phyloP scores from a whole-genome alignment of 2,113 vertebrate genomes.

The Puma concolor region DNA sequence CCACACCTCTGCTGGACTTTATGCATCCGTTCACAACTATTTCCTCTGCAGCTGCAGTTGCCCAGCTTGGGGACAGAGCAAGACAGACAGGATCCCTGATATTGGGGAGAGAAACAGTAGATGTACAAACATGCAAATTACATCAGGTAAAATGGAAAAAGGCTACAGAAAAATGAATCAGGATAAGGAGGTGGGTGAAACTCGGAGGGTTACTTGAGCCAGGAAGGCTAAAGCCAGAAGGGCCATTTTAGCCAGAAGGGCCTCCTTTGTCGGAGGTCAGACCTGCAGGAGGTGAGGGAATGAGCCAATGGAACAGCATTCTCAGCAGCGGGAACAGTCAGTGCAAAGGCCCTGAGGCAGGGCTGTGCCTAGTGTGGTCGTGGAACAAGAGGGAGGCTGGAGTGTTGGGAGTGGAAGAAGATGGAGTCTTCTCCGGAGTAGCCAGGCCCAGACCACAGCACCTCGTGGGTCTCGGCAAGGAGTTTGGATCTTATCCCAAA shows the following conservation, averaged over 20 bases:
- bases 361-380: neutral
- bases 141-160: neutral
- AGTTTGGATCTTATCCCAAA: neutral
- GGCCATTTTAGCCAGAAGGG: neutral
- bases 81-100: neutral
- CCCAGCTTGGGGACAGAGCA: no score
- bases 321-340: neutral
- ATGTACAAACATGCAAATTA: neutral
- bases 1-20: neutral
- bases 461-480: neutral
- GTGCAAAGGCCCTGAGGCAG: neutral
- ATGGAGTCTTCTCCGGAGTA: neutral
- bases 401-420: neutral
- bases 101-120: neutral
- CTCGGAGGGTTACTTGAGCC: neutral
- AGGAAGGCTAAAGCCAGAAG: neutral
- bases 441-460: neutral
- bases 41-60: neutral
- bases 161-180: neutral
- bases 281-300: neutral
- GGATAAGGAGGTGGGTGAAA: neutral
- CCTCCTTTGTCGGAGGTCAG: neutral
- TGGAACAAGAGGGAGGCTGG: neutral
- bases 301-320: neutral
- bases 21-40: rapidly evolving